Base-by-base conservation (phyloP, 92 coral and sea anemone species). In the Zoanthus sansibaricus region DNA sequence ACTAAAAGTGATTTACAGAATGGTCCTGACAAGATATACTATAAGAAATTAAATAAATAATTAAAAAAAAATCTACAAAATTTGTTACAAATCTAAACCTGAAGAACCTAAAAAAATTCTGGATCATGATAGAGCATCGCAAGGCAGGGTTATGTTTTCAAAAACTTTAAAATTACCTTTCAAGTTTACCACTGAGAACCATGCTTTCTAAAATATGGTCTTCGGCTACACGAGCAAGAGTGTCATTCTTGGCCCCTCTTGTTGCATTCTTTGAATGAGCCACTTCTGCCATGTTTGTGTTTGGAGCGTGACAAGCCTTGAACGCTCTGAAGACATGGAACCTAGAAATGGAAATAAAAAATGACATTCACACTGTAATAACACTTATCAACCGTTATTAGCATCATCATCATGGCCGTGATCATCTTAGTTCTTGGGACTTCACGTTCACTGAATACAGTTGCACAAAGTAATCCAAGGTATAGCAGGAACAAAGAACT, bases 271-370 rank as follows among this genome's bases (percentile, higher is more conserved):
- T 79, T 79, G 84, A 67, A 16, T 79, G 84, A n/a, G 71, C 84
- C 31, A 79, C 84, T 46, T 79, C 84, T 31, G 84, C 84, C 84
- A 55, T 79, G 30, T 58, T 79, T 56, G 84, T 59, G 71, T 79
- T 79, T 79, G 73, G 45, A 18, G 84, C 58, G 84, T 67, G 58
- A 66, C 84, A 51, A 9, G 84, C 58, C 33, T 32, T 79, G 58
- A 79, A 61, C 72, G 15, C 84, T 51, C 54, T 21, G 56, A 79
- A 79, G 58, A 66, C 73, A 79, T 79, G 71, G 58, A 79, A 79
- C 84, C 84, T 59, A 59, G 68, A 59, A 59, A 59, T 59, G 68
- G 20, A 59, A 56, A 59, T 59, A 59, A 59, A 59, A 59, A 59
- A 59, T 59, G 68, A 59, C 68, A 59, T 59, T 59, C 68, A 59